Evolutionary conservation across 2,888 invertebrate species (phyloP), one percentile per base, ranked within the genome.

Genomic region (Eretmocerus hayati): DNA sequence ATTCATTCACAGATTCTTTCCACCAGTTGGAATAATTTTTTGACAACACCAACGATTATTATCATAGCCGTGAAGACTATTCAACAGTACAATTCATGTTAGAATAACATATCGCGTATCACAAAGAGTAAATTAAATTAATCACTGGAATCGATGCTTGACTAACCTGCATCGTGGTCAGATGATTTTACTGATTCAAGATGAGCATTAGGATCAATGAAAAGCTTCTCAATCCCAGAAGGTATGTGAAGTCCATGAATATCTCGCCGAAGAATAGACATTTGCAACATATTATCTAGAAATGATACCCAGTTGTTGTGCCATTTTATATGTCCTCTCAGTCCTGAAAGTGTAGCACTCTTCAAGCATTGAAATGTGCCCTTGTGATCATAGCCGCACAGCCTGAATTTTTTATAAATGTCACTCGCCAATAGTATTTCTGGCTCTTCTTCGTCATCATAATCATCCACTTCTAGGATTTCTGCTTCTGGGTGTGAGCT

Each of bases 231-330:
- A 42, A 84, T 76, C 16, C 76, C 72, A 2, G 79, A 81, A 0
- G 83, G 83, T 8, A 83, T 72, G 50, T 74, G 74, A 1, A 83
- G 65, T 21, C 72, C 66, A 44, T 75, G 66, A 6, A 72, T 66
- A 18, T 75, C 70, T 18, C 65, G 56, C 2, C 67, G 65, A 1
- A 81, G 52, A 26, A 82, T 72, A 32, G 76, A 72, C 58, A 80
- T 74, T 61, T 86, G 86, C 30, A 85, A 67, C 77, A 85, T 79
- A 13, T 79, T 80, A 60, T 86, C 85, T 66, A 85, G 72, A 64
- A 83, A 85, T 1, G 81, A 76, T 4, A 82, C 77, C 82, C 84
- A 86, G 59, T 83, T 81, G 49, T 76, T 77, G 13, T 67, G 67
- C 84, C 84, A 85, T 6, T 57, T 48, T 9, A 77, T 58, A 16